Evolutionary conservation across 1,140 invertebrate species (phyloP).

Genomic region (Bicyclus anynana): DNA sequence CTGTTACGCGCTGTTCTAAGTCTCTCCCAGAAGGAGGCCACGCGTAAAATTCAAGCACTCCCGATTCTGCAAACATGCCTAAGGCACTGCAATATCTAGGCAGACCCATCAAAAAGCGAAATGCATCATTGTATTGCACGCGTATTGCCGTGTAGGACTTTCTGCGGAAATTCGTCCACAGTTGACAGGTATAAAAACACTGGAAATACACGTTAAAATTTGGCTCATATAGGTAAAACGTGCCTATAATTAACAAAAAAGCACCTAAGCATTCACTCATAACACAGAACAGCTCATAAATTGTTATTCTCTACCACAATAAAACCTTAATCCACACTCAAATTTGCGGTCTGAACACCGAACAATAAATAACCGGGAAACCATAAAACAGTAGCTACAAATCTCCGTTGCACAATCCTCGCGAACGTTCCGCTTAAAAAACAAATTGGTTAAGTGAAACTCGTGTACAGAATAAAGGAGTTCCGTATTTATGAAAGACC

Average conservation of each 20-base stretch:
- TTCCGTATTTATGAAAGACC: no score
- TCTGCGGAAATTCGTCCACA: no score
- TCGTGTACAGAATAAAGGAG: not conserved
- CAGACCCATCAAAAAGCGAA: no score
- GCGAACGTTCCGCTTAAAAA: constrained; percentile 40
- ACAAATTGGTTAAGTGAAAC: constrained; percentile 23
- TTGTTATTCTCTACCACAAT: constrained; percentile 12
- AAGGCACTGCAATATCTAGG: no score
- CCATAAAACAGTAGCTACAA: constrained; percentile 42
- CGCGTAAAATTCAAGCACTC: no score
- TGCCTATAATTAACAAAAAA: not conserved
- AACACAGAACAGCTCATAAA: not conserved
- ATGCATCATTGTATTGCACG: no score
- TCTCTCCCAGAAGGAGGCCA: no score
- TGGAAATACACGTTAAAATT: no score
- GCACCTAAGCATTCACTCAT: not conserved
- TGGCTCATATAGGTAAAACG: not conserved
- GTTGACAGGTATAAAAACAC: no score
- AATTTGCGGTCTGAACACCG: constrained; percentile 34
- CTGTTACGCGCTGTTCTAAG: no score
- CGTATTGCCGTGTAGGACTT: no score
- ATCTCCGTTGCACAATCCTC: constrained; percentile 46
- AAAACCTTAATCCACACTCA: constrained; percentile 39
- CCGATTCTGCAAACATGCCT: no score
- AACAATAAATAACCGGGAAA: constrained; percentile 48